These are phyloP conservation scores for Synchiropus splendidus DNA, from an alignment of 2,113 vertebrate genomes.

Conservation along the genomic window DNA sequence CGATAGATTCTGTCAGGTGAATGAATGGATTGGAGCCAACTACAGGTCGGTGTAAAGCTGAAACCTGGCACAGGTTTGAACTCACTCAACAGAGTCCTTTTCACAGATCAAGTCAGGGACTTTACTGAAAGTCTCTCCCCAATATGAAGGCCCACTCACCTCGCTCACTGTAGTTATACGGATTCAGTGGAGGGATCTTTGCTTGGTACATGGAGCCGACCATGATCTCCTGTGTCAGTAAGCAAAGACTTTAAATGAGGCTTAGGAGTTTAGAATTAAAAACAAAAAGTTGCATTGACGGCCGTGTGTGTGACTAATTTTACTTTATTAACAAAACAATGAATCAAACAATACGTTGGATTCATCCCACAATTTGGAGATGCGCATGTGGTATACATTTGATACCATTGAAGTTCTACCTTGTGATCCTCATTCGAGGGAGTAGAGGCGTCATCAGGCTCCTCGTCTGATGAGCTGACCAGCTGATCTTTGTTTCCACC, in stretches of 20 bases:
- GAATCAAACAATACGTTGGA: not conserved
- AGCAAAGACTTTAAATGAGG: constrained; percentile 1
- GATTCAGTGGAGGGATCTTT: constrained; percentile 70
- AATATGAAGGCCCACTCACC: constrained; percentile 57
- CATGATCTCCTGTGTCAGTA: constrained; percentile 81
- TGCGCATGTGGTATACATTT: too few species aligned
- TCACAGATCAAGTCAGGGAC: too few species aligned
- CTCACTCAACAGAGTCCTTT: too few species aligned
- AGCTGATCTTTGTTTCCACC: constrained; percentile 69
- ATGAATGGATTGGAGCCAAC: too few species aligned
- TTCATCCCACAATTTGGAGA: not conserved
- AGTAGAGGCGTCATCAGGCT: constrained; percentile 73
- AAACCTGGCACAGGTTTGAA: too few species aligned
- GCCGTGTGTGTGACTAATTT: too few species aligned
- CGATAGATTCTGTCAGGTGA: too few species aligned
- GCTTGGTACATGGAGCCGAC: constrained; percentile 90
- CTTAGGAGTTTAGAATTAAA: too few species aligned
- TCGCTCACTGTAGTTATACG: constrained; percentile 67
- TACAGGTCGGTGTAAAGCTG: too few species aligned
- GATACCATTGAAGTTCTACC: constrained; percentile 48
- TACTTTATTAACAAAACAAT: too few species aligned
- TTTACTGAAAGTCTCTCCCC: too few species aligned
- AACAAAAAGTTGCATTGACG: too few species aligned
- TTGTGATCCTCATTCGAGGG: constrained; percentile 85
- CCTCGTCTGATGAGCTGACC: constrained; percentile 74